Evolutionary conservation across 1,140 invertebrate genomes (phyloP), one percentile per base, ranked within the genome.

Genomic region (Nilaparvata lugens): DNA sequence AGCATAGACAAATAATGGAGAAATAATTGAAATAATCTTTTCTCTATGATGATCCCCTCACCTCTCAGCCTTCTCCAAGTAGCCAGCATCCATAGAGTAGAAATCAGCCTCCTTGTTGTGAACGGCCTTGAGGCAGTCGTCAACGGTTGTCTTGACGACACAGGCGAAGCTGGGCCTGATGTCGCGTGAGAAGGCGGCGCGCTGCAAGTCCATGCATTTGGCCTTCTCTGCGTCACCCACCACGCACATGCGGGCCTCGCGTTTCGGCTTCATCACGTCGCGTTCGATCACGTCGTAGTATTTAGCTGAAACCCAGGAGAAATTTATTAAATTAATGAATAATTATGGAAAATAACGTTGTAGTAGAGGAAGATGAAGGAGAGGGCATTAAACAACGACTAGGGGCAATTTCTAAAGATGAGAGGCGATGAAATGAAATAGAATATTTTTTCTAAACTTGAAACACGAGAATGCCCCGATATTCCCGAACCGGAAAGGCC

Each of bases 211-310:
- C 2, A 76, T 70, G 62, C 89, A 91, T 69, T 91, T 91, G 19
- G 78, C 72, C 6, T 81, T 66, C 45, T 83, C 85, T 0, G 78
- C 72, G 25, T 79, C 72, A 1, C 74, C 76, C 18, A 79, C 81
- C 7, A 87, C 81, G 66, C 88, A 91, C 60, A 88, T 71, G 18
- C 83, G 78, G 11, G 79, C 72, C 21, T 71, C 68, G 63, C 62
- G 79, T 76, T 0, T 79, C 76, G 5, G 80, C 74, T 31, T 84
- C 85, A 45, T 79, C 80, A 62, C 55, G 28, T 83, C 81, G 45
- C 87, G 79, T 64, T 88, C 87, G 62, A 91, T 87, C n/a, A 89
- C 86, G 65, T 87, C 83, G 43, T 82, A 79, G 67, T 89, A 91
- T 70, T 89, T 87, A 2, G 85, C 83, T 75, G 62, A 24, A 68